A percentile compares a stretch with the other conserved stretches of the same genome.
phyloP scores from a whole-genome alignment of 2,797 vertebrate species.

The Sebastes hubbsi region DNA sequence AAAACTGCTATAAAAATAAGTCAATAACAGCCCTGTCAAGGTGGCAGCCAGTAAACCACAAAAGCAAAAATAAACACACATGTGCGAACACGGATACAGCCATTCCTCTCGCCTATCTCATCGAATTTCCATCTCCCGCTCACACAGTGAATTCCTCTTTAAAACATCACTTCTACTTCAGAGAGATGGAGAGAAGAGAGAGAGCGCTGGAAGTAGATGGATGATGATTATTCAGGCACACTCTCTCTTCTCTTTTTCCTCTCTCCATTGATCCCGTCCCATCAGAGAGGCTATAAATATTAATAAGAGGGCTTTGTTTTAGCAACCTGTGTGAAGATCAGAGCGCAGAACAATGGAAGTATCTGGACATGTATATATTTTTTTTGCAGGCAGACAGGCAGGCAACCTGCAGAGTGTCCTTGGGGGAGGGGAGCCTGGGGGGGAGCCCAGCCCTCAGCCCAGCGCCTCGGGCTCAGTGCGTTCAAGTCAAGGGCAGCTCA shows the following conservation, averaged over 20 bases:
- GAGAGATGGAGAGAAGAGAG: constrained; percentile 57
- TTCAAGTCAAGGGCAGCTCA: constrained; percentile 79
- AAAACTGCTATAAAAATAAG: constrained; percentile 22
- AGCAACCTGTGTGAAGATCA: constrained; percentile 84
- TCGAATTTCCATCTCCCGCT: constrained; percentile 43
- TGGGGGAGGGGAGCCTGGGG: constrained; percentile 71
- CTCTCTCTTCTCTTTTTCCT: constrained; percentile 64
- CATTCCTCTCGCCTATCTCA: constrained; percentile 22
- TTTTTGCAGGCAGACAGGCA: constrained; percentile 49
- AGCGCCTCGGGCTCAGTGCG: constrained; percentile 65
- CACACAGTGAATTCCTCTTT: constrained; percentile 38
- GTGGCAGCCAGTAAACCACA: not conserved
- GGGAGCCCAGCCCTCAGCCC: constrained; percentile 60
- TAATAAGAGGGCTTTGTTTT: constrained; percentile 83
- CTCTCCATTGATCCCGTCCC: constrained; percentile 82
- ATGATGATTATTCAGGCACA: constrained; percentile 83
- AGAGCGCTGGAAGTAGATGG: constrained; percentile 72
- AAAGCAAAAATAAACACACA: constrained; percentile 2
- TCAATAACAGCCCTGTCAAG: not conserved
- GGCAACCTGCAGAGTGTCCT: constrained; percentile 70
- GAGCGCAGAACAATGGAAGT: constrained; percentile 78
- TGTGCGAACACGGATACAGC: not conserved
- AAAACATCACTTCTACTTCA: constrained; percentile 77
- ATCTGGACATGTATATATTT: constrained; percentile 70
- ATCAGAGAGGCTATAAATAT: constrained; percentile 87